Evolutionary conservation across 2,797 vertebrate species (phyloP), one percentile per base, ranked within the genome.

Genomic region (Lutjanus campechanus): DNA sequence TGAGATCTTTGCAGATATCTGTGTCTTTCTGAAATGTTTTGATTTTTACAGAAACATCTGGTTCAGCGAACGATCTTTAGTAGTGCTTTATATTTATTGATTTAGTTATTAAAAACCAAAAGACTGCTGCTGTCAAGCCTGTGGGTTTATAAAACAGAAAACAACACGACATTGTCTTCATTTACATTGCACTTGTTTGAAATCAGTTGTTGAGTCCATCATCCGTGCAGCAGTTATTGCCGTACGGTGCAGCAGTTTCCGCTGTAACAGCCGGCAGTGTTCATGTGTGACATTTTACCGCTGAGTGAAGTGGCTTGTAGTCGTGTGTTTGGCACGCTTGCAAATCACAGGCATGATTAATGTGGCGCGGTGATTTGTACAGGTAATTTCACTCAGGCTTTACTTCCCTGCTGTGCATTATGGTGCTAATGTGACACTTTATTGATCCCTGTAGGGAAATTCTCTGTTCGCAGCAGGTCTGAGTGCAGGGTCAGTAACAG

Each of bases 361-460:
- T 77, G 84, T 25, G 51, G 77, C n/a, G 59, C 72, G 8, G 69
- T 81, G 77, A 92, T 88, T 90, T 91, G 87, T 81, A 66, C 81
- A 85, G 90, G 84, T 87, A 84, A 92, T 92, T 84, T 87, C 59
- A 49, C 83, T 75, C 81, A 12, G 53, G 84, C 86, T 81, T 76
- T 82, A 78, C 81, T 78, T 71, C 76, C 76, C 68, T 20, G 77
- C 85, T 87, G 84, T 87, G 88, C 93, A 92, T 93, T 89, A 89
- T 81, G 56, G 47, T 55, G 70, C 85, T 92, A 91, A 94, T 92
- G 88, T 91, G 90, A 88, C 85, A 85, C 25, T 78, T 85, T 92
- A 94, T 92, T 86, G 92, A 94, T 93, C 88, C 83, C 92, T 36
- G 79, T 72, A 73, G 85, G 79, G 84, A 88, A 70, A 90, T 85